Percentiles rank a stretch among this genome's conserved stretches.
These are phyloP conservation scores for Serinus canaria DNA, from an alignment of 2,113 vertebrate species.

Conservation along the genomic window DNA sequence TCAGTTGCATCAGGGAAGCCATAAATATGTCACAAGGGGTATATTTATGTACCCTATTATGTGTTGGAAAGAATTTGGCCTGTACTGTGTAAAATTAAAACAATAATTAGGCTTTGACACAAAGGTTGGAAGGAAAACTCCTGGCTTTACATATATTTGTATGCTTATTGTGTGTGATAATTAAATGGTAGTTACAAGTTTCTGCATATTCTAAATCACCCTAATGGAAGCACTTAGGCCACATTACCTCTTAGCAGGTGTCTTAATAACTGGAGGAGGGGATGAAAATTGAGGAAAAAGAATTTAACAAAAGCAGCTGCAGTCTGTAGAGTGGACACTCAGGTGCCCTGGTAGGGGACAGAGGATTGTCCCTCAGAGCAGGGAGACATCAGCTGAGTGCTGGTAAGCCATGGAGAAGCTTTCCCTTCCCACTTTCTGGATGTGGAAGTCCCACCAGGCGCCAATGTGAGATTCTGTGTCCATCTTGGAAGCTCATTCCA, in stretches of 20 bases:
- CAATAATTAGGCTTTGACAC: slow-evolving; percentile 37
- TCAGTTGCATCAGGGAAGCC: slow-evolving; percentile 33
- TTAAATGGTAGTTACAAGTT: not conserved
- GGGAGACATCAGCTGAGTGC: not conserved
- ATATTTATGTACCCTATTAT: slow-evolving; percentile 4
- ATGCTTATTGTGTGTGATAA: not conserved
- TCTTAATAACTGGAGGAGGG: not conserved
- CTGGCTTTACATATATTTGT: not conserved
- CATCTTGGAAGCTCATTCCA: not conserved
- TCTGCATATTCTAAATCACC: not conserved
- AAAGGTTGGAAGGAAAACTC: not conserved
- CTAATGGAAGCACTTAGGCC: not conserved
- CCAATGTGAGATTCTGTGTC: rapidly evolving
- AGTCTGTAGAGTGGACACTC: rapidly evolving
- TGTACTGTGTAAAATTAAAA: slow-evolving; percentile 13
- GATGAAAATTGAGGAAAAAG: not conserved
- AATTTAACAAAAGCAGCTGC: rapidly evolving
- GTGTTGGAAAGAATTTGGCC: not conserved
- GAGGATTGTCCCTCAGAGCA: not conserved
- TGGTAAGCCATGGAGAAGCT: not conserved
- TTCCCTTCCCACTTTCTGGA: rapidly evolving
- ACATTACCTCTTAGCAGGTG: not conserved
- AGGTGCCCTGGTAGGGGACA: not conserved
- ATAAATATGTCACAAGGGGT: slow-evolving; percentile 27
- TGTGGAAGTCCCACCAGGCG: not conserved